A percentile compares a stretch with the other conserved stretches of the same genome.
phyloP scores from a whole-genome alignment of 2,888 invertebrate genomes.

The Tiliacea citrago region DNA sequence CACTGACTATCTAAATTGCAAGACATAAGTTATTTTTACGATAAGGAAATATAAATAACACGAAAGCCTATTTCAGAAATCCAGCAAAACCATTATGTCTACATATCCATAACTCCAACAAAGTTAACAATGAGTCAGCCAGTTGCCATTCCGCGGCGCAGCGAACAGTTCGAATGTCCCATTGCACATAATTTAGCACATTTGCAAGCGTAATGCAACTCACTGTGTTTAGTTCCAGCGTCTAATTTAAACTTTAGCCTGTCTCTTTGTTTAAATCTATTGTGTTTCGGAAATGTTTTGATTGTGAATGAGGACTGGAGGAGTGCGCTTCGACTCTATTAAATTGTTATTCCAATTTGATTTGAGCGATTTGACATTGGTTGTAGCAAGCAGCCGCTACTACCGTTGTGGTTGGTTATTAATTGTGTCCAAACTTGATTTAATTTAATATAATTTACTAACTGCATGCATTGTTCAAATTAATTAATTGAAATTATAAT shows the following conservation, averaged over 20 bases:
- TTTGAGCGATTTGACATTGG: background rate
- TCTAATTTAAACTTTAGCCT: conserved; percentile 71
- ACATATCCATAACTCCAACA: conserved; percentile 2
- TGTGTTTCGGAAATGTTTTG: conserved; percentile 48
- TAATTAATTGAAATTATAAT: background rate
- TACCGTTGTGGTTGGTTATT: background rate
- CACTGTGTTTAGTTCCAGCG: conserved; percentile 56
- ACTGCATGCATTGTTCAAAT: background rate
- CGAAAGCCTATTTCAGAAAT: background rate
- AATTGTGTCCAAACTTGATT: background rate
- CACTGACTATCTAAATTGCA: background rate
- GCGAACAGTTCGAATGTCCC: conserved; percentile 39
- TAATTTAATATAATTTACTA: background rate
- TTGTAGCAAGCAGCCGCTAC: background rate
- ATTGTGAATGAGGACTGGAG: conserved; percentile 16
- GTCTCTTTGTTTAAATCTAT: conserved; percentile 55
- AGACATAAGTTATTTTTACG: background rate
- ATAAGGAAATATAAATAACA: background rate
- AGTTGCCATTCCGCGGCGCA: conserved; percentile 26
- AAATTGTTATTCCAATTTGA: background rate
- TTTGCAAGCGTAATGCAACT: conserved; percentile 69
- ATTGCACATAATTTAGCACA: conserved; percentile 70
- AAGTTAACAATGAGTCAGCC: conserved; percentile 41
- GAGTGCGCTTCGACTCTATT: background rate
- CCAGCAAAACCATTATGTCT: background rate